phyloP scores from a whole-genome alignment of 2,888 invertebrate species.

The Drosophila infuscata region DNA sequence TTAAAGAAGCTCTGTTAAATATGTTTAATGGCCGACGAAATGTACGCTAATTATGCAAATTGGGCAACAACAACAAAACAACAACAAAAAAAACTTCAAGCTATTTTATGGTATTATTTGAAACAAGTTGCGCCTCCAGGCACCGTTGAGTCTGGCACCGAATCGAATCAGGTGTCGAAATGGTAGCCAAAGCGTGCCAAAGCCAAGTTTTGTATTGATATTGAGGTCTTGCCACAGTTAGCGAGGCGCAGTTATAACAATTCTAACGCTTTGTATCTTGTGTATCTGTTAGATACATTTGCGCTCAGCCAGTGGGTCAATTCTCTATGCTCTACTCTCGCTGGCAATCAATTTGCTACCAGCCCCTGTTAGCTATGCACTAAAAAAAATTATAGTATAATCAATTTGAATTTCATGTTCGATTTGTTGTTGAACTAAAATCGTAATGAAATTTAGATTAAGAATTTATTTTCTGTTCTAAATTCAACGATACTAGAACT shows the following conservation, averaged over 20 bases:
- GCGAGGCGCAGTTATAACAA: slow-evolving; percentile 52
- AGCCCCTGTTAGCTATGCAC: slow-evolving; percentile 4
- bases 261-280: slow-evolving; percentile 50
- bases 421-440: no score
- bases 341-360: slow-evolving; percentile 62
- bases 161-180: slow-evolving; percentile 17
- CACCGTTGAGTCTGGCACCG: slow-evolving; percentile 7
- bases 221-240: slow-evolving; percentile 74
- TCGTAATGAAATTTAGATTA: no score
- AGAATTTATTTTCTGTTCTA: no score
- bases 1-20: slow-evolving; percentile 50
- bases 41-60: slow-evolving; percentile 74
- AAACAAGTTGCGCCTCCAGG: slow-evolving; percentile 33
- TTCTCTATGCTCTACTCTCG: slow-evolving; percentile 55
- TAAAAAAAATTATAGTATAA: not conserved
- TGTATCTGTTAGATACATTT: slow-evolving; percentile 31
- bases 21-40: slow-evolving; percentile 46
- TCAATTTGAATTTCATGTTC: not conserved
- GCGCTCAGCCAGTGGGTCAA: slow-evolving; percentile 61
- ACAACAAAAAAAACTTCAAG: not conserved
- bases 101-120: slow-evolving; percentile 13
- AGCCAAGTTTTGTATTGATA: slow-evolving; percentile 50
- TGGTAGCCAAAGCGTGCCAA: slow-evolving; percentile 54
- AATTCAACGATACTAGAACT: no score
- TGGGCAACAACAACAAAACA: slow-evolving; percentile 36